Base-by-base conservation (phyloP, 2,797 vertebrate species). In the Percopsis omiscomaycus region DNA sequence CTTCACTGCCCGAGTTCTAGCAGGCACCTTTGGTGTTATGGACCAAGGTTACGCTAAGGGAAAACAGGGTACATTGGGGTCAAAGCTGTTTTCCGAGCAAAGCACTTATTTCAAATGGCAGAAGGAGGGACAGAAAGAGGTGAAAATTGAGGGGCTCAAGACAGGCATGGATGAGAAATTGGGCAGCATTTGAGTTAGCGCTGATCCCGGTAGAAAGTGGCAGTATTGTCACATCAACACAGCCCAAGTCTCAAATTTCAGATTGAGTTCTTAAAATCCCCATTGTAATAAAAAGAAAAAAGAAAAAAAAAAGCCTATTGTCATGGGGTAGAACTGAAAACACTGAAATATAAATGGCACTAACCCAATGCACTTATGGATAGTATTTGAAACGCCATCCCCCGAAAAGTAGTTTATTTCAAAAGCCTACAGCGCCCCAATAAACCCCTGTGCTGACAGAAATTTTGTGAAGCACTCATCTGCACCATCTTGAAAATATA, bases 171-270 rank as follows among this genome's bases (percentile, higher is more conserved):
- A 53, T 37, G 52, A 55, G 44, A 54, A 47, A 64, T 46, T 52
- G n/a, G 45, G 5, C 45, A 30, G 61, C 27, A 29, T 22, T 63
- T 45, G 32, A 54, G 44, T 54, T 37, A 22, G 22, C 27, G 37
- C 50, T 42, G 61, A 63, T 63, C 51, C 61, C 51, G 11, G 59
- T 12, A 16, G 60, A 29, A 22, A 53, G 14, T 48, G 3, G 58
- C 13, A 47, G 22, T 16, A 27, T 60, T 37, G 50, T 68, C 11
- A 45, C 44, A 69, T 48, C 15, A 59, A 59, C 14, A 65, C 58
- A 55, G 42, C n/a, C 51, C 29, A 61, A 68, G 65, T 57, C 61
- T 68, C 27, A 54, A 30, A 55, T 46, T 46, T 55, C 62, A 64
- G 45, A 64, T n/a, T 55, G 61, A 46, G 42, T 46, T 58, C 16